Percentiles rank a stretch among this genome's conserved stretches.
phyloP scores from a whole-genome alignment of 2,797 vertebrate genomes.

The Lepilemur ruficaudatus region DNA sequence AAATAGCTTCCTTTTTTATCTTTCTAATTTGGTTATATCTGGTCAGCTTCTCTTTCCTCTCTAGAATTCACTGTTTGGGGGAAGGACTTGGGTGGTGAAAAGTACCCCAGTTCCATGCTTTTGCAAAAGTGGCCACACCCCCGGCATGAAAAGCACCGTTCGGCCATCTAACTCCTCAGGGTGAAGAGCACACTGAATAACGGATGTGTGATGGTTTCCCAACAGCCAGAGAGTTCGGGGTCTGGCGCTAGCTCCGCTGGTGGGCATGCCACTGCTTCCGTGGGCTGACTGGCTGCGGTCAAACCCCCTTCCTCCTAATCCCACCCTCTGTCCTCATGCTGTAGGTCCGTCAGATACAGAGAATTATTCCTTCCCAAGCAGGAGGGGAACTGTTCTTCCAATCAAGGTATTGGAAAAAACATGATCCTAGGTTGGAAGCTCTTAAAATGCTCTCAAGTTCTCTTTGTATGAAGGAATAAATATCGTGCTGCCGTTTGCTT shows the following conservation, averaged over 20 bases:
- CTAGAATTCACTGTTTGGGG: not conserved
- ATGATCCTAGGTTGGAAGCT: not conserved
- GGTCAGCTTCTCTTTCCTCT: not conserved
- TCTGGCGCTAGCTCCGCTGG: not conserved
- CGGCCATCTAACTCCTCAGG: not conserved
- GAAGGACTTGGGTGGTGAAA: not conserved
- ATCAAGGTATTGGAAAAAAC: not conserved
- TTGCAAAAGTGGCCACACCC: not conserved
- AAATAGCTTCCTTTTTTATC: slow-evolving; percentile 35
- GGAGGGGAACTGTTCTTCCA: not conserved
- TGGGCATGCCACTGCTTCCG: accelerated
- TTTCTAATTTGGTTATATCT: slow-evolving; percentile 38
- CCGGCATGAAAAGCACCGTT: not conserved
- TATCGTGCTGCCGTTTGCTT: not conserved
- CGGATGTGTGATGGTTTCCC: accelerated
- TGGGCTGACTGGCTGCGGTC: not conserved
- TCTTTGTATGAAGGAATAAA: not conserved
- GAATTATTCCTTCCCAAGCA: not conserved
- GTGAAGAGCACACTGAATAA: not conserved
- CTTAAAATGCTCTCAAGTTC: not conserved
- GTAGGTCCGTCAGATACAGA: not conserved
- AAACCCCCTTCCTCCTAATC: not conserved
- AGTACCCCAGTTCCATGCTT: not conserved
- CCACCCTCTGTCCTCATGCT: not conserved
- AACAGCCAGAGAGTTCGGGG: not conserved